Conservation (phyloP, 2,113 vertebrate genomes). For the Istiophorus platypterus region DNA sequence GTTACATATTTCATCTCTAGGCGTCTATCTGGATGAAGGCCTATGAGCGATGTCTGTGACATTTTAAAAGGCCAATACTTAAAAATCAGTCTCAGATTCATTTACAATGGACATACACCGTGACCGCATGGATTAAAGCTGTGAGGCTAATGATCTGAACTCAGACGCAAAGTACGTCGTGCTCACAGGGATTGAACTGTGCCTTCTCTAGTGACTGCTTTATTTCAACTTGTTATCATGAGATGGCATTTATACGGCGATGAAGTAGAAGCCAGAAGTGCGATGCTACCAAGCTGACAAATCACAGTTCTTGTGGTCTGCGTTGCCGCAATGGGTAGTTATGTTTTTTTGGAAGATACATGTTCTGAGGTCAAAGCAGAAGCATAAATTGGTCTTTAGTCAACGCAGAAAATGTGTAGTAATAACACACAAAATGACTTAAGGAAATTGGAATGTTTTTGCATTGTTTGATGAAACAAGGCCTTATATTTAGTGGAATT, state of each 20-base stretch:
- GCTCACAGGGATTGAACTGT: not conserved
- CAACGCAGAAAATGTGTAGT: too few relatives aligned
- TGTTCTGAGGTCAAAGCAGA: too few relatives aligned
- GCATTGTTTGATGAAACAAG: too few relatives aligned
- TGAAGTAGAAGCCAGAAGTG: too few relatives aligned
- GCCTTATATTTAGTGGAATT: not conserved
- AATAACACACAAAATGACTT: too few relatives aligned
- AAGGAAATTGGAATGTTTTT: too few relatives aligned
- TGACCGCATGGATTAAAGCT: constrained; percentile 9
- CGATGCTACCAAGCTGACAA: too few relatives aligned
- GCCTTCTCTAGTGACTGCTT: not conserved
- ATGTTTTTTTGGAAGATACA: too few relatives aligned
- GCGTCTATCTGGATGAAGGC: not conserved
- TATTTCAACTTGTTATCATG: not conserved
- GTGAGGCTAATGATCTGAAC: not conserved
- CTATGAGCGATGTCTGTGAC: not conserved
- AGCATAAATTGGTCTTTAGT: too few relatives aligned
- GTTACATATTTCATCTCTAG: not conserved
- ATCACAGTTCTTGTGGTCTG: too few relatives aligned
- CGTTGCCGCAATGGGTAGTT: too few relatives aligned
- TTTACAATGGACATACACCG: constrained; percentile 1
- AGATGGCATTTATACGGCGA: too few relatives aligned
- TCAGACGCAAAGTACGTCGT: not conserved
- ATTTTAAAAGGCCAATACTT: constrained; percentile 28
- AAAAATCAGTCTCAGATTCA: constrained; percentile 29